Percentiles rank a stretch among this genome's conserved stretches.
Evolutionary conservation across 2,113 vertebrate species (phyloP).

Genomic region (Vombatus ursinus): DNA sequence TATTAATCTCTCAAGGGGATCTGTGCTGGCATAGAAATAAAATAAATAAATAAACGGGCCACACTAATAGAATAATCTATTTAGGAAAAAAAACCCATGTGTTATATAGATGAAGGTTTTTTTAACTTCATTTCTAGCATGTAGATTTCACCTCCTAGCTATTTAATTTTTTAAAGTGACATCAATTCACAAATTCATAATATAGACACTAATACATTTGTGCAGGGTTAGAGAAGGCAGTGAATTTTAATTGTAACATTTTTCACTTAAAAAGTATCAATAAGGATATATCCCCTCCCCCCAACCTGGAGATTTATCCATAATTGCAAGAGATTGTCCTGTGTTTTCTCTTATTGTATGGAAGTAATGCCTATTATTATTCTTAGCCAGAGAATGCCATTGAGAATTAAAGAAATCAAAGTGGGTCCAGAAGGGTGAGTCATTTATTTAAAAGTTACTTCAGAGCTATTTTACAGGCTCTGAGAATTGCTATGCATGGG

Average conservation of each 20-base stretch:
- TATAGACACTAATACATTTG: constrained; percentile 24
- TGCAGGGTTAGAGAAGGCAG: constrained; percentile 58
- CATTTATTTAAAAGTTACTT: not conserved
- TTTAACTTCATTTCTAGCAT: constrained; percentile 75
- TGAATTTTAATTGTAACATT: constrained; percentile 63
- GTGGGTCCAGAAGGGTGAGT: not conserved
- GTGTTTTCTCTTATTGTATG: not conserved
- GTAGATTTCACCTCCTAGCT: constrained; percentile 78
- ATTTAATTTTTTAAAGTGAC: constrained; percentile 79
- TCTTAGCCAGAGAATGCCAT: no score
- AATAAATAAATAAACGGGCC: constrained; percentile 81
- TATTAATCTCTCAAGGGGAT: constrained; percentile 82
- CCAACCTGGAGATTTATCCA: constrained; percentile 24
- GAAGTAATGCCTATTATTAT: no score
- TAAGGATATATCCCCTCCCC: not conserved
- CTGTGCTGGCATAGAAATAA: constrained; percentile 78
- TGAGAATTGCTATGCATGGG: not conserved
- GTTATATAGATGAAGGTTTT: constrained; percentile 70
- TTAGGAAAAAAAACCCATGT: constrained; percentile 59
- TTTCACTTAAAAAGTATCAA: constrained; percentile 51
- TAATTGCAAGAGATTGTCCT: not conserved
- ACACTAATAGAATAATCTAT: constrained; percentile 76
- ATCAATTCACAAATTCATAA: constrained; percentile 68
- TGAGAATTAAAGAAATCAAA: constrained; percentile 10
- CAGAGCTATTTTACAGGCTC: not conserved